These are phyloP conservation scores for Cataglyphis albicans DNA, from an alignment of 2,888 invertebrate species.

Conservation along the genomic window DNA sequence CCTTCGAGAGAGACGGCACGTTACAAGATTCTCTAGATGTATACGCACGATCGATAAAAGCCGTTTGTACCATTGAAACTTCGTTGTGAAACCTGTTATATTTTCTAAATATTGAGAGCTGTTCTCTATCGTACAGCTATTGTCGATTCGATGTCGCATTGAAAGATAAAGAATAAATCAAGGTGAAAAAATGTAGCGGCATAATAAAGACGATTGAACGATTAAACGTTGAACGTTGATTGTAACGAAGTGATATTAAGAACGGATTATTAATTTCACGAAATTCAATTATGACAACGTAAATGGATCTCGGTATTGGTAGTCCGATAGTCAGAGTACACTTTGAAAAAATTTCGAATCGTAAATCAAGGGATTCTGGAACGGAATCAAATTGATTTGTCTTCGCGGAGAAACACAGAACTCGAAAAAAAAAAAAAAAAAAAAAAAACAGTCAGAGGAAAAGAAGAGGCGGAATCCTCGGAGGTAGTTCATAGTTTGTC, in stretches of 20 bases:
- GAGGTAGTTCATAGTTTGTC: slow-evolving; percentile 63
- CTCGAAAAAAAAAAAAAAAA: neutral
- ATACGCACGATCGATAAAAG: slow-evolving; percentile 17
- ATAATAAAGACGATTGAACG: slow-evolving; percentile 24
- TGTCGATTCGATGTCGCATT: slow-evolving; percentile 20
- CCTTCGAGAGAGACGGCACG: slow-evolving; percentile 4
- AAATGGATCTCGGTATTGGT: slow-evolving; percentile 34
- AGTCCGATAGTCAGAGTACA: neutral
- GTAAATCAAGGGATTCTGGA: neutral
- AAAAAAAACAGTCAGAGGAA: neutral
- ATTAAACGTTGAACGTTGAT: slow-evolving; percentile 50
- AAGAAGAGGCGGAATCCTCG: slow-evolving; percentile 64
- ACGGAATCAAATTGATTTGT: slow-evolving; percentile 26
- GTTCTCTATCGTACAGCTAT: neutral
- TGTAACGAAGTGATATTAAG: slow-evolving; percentile 27
- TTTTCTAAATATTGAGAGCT: slow-evolving; percentile 33
- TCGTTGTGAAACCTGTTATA: neutral
- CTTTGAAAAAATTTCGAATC: slow-evolving; percentile 18
- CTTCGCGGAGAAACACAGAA: neutral
- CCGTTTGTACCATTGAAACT: slow-evolving; percentile 17
- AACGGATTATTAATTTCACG: slow-evolving; percentile 40
- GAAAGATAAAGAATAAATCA: slow-evolving; percentile 28
- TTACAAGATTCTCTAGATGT: slow-evolving; percentile 18
- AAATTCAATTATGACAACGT: slow-evolving; percentile 31
- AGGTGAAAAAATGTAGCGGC: slow-evolving; percentile 22